These are phyloP conservation scores for Lophura nycthemera DNA, from an alignment of 2,113 vertebrate genomes.

Conservation along the genomic window DNA sequence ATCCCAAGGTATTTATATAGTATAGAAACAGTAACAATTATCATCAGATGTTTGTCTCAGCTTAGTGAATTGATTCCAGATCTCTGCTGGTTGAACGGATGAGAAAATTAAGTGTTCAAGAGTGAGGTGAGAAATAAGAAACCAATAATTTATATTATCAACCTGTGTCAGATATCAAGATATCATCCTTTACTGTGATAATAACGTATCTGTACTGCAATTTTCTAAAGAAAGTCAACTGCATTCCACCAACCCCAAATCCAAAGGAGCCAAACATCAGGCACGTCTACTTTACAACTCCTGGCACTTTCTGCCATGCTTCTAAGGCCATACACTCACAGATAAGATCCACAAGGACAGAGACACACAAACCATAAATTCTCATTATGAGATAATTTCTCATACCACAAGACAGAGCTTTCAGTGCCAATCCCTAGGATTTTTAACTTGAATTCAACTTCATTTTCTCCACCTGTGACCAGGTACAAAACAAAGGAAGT, in stretches of 20 bases:
- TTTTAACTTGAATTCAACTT: neutral
- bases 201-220: neutral
- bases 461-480: neutral
- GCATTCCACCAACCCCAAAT: neutral
- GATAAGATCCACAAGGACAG: neutral
- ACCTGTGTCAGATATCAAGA: neutral
- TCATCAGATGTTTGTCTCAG: conserved; percentile 15
- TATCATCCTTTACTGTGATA: neutral
- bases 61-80: conserved; percentile 10
- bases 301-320: neutral
- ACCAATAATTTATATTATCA: neutral
- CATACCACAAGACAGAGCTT: neutral
- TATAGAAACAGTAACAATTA: conserved; percentile 10
- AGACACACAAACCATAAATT: neutral
- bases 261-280: neutral
- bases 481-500: neutral
- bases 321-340: neutral
- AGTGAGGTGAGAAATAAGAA: neutral
- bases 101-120: neutral
- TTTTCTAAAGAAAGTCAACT: neutral
- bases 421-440: neutral
- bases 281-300: neutral
- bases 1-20: neutral
- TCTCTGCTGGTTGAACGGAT: neutral
- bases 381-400: neutral